Base-by-base conservation (phyloP, 2,888 invertebrate species). In the Netelia melanura region DNA sequence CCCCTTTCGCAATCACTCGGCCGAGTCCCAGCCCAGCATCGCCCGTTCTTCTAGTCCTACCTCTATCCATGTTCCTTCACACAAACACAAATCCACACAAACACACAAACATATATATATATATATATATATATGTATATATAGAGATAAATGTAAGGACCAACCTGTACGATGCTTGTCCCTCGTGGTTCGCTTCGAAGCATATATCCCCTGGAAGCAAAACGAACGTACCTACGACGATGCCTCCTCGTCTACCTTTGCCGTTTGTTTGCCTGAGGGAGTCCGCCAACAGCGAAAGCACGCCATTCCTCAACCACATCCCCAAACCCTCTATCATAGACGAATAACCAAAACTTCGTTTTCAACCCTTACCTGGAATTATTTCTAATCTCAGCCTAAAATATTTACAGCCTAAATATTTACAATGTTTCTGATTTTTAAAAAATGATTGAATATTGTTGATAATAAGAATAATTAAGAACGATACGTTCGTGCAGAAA, bases 191-290 rank as follows among this genome's bases (percentile, higher is more conserved):
- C 61, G 67, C 58, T 76, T 75, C 72, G 30, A 48, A 44, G 64
- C 68, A 54, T 48, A 56, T 78, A 78, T 56, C 44, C 65, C 64
- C 48, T 17, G n/a, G 77, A 76, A 72, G 74, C 76, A 76, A 74
- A 74, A 74, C 82, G 86, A 76, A 85, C 81, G 62, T 65, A 65
- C 76, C 67, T 64, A 38, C 87, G 76, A 77, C 85, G 84, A 81
- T 76, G 76, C 64, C 71, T 79, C 64, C 58, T 65, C 70, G 77
- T 87, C 86, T 84, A 87, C 87, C 88, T 88, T 88, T 83, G 77
- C 80, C 88, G 88, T 89, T 89, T 21, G 87, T 88, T 88, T 83
- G 81, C 82, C 72, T 56, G 23, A 25, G 67, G 70, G 71, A 72
- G 30, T 48, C 56, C 58, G 23, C 25, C 62, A 43, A 64, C 64